These are phyloP conservation scores for Gila robusta DNA, from an alignment of 2,797 vertebrate species.

Conservation along the genomic window DNA sequence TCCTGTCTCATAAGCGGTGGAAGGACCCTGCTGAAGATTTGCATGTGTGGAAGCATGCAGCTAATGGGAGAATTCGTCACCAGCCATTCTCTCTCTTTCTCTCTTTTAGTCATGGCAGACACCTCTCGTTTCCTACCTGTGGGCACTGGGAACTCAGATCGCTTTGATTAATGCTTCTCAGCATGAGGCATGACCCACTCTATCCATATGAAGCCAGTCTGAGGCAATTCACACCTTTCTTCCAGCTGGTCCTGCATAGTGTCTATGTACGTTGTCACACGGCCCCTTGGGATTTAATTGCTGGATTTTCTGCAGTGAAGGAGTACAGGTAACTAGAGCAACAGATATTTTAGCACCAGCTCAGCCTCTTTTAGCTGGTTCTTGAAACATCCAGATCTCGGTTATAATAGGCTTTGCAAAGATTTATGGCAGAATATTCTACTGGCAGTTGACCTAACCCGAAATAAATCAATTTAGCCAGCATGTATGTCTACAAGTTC, in stretches of 20 bases:
- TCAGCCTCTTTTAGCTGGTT: slow-evolving; percentile 12
- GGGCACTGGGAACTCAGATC: slow-evolving; percentile 15
- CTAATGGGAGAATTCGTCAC: slow-evolving; percentile 18
- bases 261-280: neutral
- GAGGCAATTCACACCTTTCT: slow-evolving; percentile 17
- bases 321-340: slow-evolving; percentile 1
- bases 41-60: slow-evolving; percentile 29
- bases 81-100: slow-evolving; percentile 14
- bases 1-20: too few relatives aligned
- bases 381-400: neutral
- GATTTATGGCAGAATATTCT: slow-evolving; percentile 1
- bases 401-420: slow-evolving; percentile 24
- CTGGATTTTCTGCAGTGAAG: slow-evolving; percentile 1
- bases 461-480: slow-evolving; percentile 29
- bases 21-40: slow-evolving; percentile 19
- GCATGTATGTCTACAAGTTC: neutral
- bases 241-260: slow-evolving; percentile 6
- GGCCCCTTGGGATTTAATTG: slow-evolving; percentile 22
- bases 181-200: slow-evolving; percentile 31
- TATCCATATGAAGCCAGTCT: slow-evolving; percentile 25
- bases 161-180: slow-evolving; percentile 43
- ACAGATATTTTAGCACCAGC: slow-evolving; percentile 7
- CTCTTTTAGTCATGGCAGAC: neutral
- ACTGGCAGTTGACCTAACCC: neutral
- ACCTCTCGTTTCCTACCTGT: slow-evolving; percentile 26